Base-by-base conservation (phyloP, 2,888 invertebrate species). In the Drosophila infuscata region DNA sequence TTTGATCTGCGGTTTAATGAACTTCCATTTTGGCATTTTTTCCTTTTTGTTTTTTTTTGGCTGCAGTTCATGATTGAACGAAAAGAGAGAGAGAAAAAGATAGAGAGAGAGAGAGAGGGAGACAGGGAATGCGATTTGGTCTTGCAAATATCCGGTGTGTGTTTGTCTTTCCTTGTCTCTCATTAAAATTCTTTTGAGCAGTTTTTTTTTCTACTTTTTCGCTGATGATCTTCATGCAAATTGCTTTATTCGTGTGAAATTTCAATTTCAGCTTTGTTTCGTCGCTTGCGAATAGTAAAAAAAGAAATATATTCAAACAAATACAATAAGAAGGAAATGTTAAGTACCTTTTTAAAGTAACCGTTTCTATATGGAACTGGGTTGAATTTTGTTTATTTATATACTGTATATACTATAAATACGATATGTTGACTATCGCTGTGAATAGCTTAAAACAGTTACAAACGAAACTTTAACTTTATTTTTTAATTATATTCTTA, bases 1-100 rank as follows among this genome's bases (percentile, higher is more conserved):
- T 63, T 72, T 76, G 61, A 64, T 49, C 49, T 81, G 65, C 69
- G 79, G 84, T 84, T 84, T 84, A 84, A 89, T 89, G 89, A 84
- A 84, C 89, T 80, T 67, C 49, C 59, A 56, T 51, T 51, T 51
- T 6, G 30, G 1, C n/a, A 32, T 56, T 52, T 43, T 38, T 15
- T 9, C 43, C 46, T 51, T 67, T 64, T 56, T 46, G 72, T 25
- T 61, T 38, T 25, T 61, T 38, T 36, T 60, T 1, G 17, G 43
- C 30, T 56, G 20, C 59, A 76, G 43, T 52, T 71, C 20, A 48
- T 29, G 52, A 35, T 11, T 15, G 30, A 33, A 5, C 36, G n/a
- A 32, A 8, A 7, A 46, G 35, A 15, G 20, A 11, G 25, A 12
- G 36, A 12, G 20, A 25, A n/a, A n/a, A n/a, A n/a, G n/a, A n/a